A percentile compares a stretch with the other conserved stretches of the same genome.
These are phyloP conservation scores for Tachystola acroxantha DNA, from an alignment of 2,888 invertebrate genomes.

Conservation along the genomic window DNA sequence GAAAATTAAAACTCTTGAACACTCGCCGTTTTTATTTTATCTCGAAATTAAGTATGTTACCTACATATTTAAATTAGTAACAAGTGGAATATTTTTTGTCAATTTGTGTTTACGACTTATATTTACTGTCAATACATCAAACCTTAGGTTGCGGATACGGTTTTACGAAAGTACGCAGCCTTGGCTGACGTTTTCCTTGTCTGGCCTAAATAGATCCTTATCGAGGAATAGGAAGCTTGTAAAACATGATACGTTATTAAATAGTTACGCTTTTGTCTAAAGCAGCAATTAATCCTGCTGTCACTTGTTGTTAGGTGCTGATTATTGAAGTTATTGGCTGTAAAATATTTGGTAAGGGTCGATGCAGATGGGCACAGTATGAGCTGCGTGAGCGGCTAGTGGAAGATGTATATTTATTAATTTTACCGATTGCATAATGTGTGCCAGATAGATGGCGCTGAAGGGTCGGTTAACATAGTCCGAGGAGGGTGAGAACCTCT, in stretches of 20 bases:
- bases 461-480: no score
- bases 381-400: no score
- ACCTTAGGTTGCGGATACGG: constrained; percentile 7
- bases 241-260: constrained; percentile 8
- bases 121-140: not conserved
- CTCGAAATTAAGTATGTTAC: no score
- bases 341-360: not conserved
- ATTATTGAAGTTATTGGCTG: not conserved
- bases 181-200: constrained; percentile 25
- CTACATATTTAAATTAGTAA: no score
- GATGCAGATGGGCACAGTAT: not conserved
- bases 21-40: no score
- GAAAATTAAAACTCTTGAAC: no score
- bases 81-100: no score
- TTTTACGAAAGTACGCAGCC: constrained; percentile 14
- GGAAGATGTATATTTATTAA: no score
- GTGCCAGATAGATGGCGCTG: no score
- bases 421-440: no score
- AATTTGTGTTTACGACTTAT: no score
- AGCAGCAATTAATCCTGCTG: constrained; percentile 6
- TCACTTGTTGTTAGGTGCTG: constrained; percentile 2
- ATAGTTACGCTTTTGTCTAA: constrained; percentile 5
- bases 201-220: constrained; percentile 27
- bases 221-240: constrained; percentile 33
- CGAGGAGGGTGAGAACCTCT: no score